Conservation (phyloP, 2,113 vertebrate genomes). For the Benthochromis sp. region DNA sequence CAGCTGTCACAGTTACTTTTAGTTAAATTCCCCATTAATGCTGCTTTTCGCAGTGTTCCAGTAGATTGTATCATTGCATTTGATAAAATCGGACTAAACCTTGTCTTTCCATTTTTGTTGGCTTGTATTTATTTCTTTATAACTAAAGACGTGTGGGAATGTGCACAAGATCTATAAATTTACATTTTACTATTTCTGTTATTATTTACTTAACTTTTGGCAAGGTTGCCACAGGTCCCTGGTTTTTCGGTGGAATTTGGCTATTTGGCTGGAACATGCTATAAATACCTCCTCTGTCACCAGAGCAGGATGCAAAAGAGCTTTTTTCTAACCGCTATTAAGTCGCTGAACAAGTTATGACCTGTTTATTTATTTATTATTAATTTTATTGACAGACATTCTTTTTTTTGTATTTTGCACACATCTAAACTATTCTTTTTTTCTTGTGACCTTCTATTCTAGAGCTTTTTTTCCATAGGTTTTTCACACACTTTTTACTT, state of each 20-base stretch:
- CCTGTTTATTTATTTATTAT: neutral
- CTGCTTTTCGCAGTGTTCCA: neutral
- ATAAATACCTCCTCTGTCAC: neutral
- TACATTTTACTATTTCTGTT: neutral
- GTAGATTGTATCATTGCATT: neutral
- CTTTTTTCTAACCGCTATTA: neutral
- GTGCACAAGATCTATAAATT: neutral
- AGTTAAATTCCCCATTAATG: neutral
- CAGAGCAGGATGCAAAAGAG: neutral
- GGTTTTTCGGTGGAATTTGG: neutral
- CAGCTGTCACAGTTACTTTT: neutral
- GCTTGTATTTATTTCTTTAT: neutral
- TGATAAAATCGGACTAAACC: neutral
- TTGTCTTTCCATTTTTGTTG: neutral
- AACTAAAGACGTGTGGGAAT: neutral
- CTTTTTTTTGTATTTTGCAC: neutral
- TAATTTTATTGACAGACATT: neutral
- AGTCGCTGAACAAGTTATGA: neutral
- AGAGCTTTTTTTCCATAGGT: neutral
- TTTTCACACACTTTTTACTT: neutral
- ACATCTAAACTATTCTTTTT: neutral
- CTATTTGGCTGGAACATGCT: neutral
- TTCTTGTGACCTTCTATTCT: neutral
- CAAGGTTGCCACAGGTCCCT: neutral
- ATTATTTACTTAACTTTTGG: neutral